phyloP scores from a whole-genome alignment of 2,888 invertebrate genomes.

The Plemyria rubiginata region DNA sequence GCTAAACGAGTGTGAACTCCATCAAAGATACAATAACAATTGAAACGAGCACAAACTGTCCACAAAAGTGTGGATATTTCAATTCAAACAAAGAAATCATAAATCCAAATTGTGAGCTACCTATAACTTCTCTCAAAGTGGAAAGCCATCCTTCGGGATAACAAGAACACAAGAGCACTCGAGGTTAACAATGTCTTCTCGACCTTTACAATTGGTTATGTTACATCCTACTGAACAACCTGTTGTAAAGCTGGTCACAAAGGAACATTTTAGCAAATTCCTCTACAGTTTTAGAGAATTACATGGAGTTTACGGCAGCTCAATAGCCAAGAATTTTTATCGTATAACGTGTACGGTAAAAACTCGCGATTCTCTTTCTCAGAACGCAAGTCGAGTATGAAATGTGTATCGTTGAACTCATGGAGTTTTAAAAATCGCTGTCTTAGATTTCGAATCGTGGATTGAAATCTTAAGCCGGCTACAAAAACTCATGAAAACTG shows the following conservation, averaged over 20 bases:
- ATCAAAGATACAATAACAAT: constrained; percentile 22
- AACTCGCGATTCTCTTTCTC: constrained; percentile 27
- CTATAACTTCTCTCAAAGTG: constrained; percentile 36
- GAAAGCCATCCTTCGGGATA: constrained; percentile 47
- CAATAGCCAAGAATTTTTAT: constrained; percentile 26
- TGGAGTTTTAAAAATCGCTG: constrained; percentile 21
- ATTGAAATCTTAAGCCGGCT: constrained; percentile 26
- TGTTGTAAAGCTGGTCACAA: constrained; percentile 26
- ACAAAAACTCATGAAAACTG: constrained; percentile 50
- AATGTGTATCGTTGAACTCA: constrained; percentile 28
- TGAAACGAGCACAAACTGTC: constrained; percentile 16
- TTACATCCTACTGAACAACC: constrained; percentile 40
- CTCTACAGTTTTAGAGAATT: constrained; percentile 17
- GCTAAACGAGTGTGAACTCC: constrained; percentile 17
- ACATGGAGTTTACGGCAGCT: constrained; percentile 16
- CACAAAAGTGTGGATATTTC: constrained; percentile 2
- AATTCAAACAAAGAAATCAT: constrained; percentile 24
- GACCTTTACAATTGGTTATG: constrained; percentile 51
- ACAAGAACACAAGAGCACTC: constrained; percentile 55
- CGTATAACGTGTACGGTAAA: constrained; percentile 27
- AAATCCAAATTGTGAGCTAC: constrained; percentile 18
- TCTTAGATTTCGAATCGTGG: constrained; percentile 11
- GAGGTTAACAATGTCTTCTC: constrained; percentile 55
- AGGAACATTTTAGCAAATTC: constrained; percentile 20
- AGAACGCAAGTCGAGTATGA: constrained; percentile 27